Evolutionary conservation across 2,888 invertebrate genomes (phyloP).

Genomic region (Itoplectis maculator): DNA sequence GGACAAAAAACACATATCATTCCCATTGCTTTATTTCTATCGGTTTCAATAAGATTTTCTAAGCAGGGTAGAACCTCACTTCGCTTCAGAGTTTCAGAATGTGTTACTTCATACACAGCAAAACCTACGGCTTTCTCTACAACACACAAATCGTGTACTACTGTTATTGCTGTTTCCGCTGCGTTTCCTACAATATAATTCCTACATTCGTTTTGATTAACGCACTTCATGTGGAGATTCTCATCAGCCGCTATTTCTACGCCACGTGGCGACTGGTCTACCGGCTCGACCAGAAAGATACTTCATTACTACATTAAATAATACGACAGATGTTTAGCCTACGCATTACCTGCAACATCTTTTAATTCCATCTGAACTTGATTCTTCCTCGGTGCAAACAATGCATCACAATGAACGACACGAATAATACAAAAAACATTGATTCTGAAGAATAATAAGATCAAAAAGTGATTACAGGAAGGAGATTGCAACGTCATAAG

Average conservation of each 20-base stretch:
- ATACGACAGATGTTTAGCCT: not conserved
- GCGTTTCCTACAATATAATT: conserved; percentile 15
- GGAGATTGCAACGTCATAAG: not conserved
- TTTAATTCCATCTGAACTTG: too few relatives aligned
- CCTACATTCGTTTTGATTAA: not conserved
- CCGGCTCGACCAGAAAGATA: not conserved
- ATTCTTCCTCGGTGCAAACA: too few relatives aligned
- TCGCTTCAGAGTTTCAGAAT: conserved; percentile 20
- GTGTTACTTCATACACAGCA: conserved; percentile 15
- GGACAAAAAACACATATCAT: too few relatives aligned
- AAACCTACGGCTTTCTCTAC: conserved; percentile 22
- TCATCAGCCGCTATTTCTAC: not conserved
- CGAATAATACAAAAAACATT: too few relatives aligned
- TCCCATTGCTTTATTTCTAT: too few relatives aligned
- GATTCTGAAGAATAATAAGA: too few relatives aligned
- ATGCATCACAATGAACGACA: too few relatives aligned
- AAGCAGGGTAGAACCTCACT: not conserved
- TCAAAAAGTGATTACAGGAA: too few relatives aligned
- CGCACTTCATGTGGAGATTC: not conserved
- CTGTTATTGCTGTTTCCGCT: conserved; percentile 64
- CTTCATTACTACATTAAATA: not conserved
- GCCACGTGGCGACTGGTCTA: not conserved
- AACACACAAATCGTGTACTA: conserved; percentile 59
- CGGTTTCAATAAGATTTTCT: too few relatives aligned
- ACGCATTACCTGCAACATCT: too few relatives aligned